These are phyloP conservation scores for Oreortyx pictus DNA, from an alignment of 2,797 vertebrate species.

Conservation along the genomic window DNA sequence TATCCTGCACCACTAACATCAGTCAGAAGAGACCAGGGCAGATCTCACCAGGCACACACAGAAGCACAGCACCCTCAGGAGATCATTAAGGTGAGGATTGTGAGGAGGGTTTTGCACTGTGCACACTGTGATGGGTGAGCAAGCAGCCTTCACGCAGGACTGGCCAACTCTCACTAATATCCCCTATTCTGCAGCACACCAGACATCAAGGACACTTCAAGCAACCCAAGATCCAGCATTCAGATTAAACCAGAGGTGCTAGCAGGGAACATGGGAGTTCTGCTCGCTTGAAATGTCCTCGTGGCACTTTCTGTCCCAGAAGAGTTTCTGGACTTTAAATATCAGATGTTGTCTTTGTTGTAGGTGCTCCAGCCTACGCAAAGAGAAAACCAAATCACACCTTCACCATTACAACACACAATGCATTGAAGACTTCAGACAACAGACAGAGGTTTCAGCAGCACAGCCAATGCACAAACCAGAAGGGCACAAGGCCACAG, in stretches of 20 bases:
- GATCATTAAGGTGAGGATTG: background rate
- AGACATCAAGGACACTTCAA: background rate
- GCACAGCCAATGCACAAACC: background rate
- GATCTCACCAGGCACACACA: background rate
- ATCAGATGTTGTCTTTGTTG: background rate
- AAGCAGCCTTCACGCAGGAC: background rate
- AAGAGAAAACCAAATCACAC: accelerated
- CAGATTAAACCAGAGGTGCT: background rate
- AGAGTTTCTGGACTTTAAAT: no score
- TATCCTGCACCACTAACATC: background rate
- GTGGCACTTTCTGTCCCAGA: background rate
- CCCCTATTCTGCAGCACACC: background rate
- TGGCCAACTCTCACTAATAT: background rate
- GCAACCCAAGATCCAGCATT: background rate
- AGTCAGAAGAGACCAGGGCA: background rate
- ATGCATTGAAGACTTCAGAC: background rate
- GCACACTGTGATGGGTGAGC: no score
- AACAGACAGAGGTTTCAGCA: background rate
- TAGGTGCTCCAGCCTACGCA: background rate
- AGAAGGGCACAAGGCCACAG: background rate
- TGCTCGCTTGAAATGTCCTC: background rate
- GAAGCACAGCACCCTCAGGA: accelerated
- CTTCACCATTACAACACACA: background rate
- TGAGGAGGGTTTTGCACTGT: background rate
- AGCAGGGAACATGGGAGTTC: background rate